phyloP scores from a whole-genome alignment of 2,797 vertebrate genomes.

The Neoniphon sammara region DNA sequence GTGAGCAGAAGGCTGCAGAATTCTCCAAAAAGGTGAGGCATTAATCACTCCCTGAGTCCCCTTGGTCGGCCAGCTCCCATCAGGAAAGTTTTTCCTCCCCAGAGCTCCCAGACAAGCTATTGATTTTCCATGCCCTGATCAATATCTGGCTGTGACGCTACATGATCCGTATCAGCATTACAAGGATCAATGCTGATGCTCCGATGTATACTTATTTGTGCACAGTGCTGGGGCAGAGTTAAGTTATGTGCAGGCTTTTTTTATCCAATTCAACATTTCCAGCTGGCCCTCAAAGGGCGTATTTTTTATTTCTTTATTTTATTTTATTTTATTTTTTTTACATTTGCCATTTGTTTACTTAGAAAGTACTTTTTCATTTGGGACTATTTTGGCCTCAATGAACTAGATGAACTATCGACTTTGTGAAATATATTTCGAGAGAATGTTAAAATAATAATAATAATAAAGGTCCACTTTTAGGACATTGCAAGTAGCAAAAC shows the following conservation, averaged over 20 bases:
- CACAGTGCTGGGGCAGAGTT: slow-evolving; percentile 54
- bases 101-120: slow-evolving; percentile 80
- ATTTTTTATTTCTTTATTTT: no score
- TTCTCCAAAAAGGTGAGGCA: slow-evolving; percentile 96
- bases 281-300: background rate
- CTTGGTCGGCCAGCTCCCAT: slow-evolving; percentile 70
- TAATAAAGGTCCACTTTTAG: no score
- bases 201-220: slow-evolving; percentile 79
- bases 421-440: background rate
- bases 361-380: background rate
- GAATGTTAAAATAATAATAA: no score
- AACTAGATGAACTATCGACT: background rate
- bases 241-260: slow-evolving; percentile 66
- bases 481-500: background rate
- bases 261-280: slow-evolving; percentile 43
- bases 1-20: slow-evolving; percentile 93
- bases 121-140: slow-evolving; percentile 81
- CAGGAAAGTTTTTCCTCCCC: slow-evolving; percentile 74
- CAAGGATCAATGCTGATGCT: slow-evolving; percentile 79
- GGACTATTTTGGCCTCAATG: background rate
- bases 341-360: background rate
- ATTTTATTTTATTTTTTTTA: no score
- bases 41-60: slow-evolving; percentile 65
- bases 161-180: slow-evolving; percentile 85
- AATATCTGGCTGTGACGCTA: slow-evolving; percentile 83